Evolutionary conservation across 2,113 vertebrate genomes (phyloP).

Genomic region (Daubentonia madagascariensis): DNA sequence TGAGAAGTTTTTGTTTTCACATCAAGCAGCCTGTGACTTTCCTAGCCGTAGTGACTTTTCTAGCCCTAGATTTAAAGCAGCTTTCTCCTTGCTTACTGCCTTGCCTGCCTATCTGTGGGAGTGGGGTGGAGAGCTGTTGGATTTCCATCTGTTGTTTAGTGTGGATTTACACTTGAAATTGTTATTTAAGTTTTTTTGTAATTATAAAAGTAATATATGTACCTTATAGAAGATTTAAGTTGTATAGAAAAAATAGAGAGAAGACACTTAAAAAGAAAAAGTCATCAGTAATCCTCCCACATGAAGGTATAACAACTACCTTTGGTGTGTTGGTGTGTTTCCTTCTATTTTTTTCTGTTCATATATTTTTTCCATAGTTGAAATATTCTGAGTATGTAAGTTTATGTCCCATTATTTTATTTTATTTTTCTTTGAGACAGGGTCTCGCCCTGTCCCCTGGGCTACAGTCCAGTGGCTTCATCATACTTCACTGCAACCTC

Average conservation of each 20-base stretch:
- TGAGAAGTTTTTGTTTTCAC: slow-evolving; percentile 56
- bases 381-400: background rate
- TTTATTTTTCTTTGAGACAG: background rate
- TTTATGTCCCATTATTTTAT: background rate
- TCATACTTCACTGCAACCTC: too few relatives aligned
- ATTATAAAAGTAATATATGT: background rate
- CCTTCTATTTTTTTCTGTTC: background rate
- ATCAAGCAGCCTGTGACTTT: slow-evolving; percentile 43
- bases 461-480: too few relatives aligned
- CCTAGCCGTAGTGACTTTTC: too few relatives aligned
- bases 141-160: background rate
- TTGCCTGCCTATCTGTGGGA: background rate
- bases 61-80: background rate
- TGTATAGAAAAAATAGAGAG: slow-evolving; percentile 6
- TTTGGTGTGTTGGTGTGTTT: background rate
- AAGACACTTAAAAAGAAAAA: background rate
- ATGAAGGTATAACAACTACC: background rate
- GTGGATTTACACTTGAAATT: background rate
- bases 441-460: too few relatives aligned
- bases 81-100: background rate
- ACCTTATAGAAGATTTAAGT: background rate
- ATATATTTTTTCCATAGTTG: background rate
- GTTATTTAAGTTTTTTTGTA: background rate
- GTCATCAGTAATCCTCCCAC: background rate
- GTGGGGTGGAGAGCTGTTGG: background rate